phyloP scores from a whole-genome alignment of 2,113 vertebrate genomes.

The Protobothrops mucrosquamatus region DNA sequence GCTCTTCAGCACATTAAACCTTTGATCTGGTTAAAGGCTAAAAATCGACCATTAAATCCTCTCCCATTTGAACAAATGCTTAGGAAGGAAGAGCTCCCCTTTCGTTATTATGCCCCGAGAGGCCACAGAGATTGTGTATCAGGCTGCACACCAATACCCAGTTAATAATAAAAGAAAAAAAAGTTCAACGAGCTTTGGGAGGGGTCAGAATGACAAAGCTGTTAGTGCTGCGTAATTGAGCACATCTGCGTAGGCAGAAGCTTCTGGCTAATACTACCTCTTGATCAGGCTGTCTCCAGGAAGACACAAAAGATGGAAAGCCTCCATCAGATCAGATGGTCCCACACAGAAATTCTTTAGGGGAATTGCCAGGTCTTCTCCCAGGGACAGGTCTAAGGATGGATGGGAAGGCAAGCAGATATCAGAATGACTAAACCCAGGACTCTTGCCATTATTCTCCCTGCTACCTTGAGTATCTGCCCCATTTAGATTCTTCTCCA shows the following conservation, averaged over 20 bases:
- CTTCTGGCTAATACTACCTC: conserved; percentile 5
- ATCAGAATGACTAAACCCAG: neutral
- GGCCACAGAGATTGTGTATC: neutral
- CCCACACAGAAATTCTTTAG: neutral
- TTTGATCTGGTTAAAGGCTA: conserved; percentile 54
- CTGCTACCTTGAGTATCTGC: neutral
- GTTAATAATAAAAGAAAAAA: neutral
- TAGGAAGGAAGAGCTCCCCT: neutral
- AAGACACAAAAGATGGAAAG: neutral
- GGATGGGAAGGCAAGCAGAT: neutral
- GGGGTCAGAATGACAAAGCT: conserved; percentile 37
- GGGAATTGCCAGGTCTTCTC: neutral
- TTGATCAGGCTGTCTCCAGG: neutral
- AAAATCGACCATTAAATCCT: conserved; percentile 7
- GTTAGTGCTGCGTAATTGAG: conserved; percentile 27
- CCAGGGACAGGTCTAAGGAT: neutral
- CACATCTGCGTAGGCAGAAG: conserved; percentile 28
- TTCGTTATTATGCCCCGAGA: neutral
- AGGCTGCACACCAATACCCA: neutral
- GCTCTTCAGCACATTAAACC: conserved; percentile 64
- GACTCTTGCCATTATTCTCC: neutral
- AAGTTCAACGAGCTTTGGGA: conserved; percentile 12
- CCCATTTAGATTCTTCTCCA: neutral
- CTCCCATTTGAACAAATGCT: neutral
- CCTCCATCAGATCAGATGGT: neutral